Conservation (phyloP, 2,113 vertebrate species). For the Pangasianodon gigas region DNA sequence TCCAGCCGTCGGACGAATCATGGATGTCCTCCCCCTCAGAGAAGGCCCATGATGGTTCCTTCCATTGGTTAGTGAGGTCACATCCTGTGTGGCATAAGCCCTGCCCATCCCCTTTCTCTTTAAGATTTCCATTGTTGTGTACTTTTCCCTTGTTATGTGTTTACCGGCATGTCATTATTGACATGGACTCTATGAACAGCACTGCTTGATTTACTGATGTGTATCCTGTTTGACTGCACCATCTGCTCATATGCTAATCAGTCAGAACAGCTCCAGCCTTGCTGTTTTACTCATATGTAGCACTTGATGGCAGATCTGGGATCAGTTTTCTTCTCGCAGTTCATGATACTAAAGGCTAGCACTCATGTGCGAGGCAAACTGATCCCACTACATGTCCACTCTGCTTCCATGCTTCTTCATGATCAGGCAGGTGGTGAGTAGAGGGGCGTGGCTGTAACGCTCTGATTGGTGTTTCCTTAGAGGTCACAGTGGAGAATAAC, state of each 20-base stretch:
- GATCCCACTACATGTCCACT: slow-evolving; percentile 38
- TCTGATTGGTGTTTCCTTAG: slow-evolving; percentile 85
- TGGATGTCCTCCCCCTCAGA: slow-evolving; percentile 76
- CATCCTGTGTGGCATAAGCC: slow-evolving; percentile 57
- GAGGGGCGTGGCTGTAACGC: slow-evolving; percentile 62
- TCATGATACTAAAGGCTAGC: not conserved
- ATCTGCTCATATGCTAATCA: slow-evolving; percentile 10
- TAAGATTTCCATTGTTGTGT: slow-evolving; percentile 18
- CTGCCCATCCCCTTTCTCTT: slow-evolving; percentile 34
- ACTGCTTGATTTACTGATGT: not conserved
- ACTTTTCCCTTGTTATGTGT: slow-evolving; percentile 5
- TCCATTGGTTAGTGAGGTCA: slow-evolving; percentile 90
- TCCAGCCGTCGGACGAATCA: slow-evolving; percentile 78
- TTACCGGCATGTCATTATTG: slow-evolving; percentile 55
- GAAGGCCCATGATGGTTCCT: slow-evolving; percentile 80
- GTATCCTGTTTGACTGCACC: slow-evolving; percentile 8
- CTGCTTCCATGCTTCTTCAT: slow-evolving; percentile 55
- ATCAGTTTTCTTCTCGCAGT: slow-evolving; percentile 37
- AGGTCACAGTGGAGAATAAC: slow-evolving; percentile 93
- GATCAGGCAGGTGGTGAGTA: slow-evolving; percentile 52
- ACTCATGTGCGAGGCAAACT: not conserved
- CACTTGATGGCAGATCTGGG: slow-evolving; percentile 30
- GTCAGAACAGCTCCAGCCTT: slow-evolving; percentile 66
- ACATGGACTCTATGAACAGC: slow-evolving; percentile 56
- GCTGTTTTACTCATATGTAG: slow-evolving; percentile 76